A percentile compares a stretch with the other conserved stretches of the same genome.
phyloP scores from a whole-genome alignment of 1,140 invertebrate species.

The Aphidius ervi region DNA sequence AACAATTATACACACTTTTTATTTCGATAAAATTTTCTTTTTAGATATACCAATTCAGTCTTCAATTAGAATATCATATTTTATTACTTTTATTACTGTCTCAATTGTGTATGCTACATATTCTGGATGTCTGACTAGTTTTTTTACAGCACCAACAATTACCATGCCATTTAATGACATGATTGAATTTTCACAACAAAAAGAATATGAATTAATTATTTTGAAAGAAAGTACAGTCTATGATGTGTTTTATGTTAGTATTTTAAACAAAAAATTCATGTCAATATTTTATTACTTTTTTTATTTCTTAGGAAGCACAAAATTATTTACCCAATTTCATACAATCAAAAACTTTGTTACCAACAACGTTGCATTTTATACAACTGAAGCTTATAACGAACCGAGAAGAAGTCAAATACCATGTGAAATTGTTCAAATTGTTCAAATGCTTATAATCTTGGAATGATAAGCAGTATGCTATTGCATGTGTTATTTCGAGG shows the following conservation, averaged over 20 bases:
- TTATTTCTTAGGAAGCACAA: neutral
- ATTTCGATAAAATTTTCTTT: too few relatives aligned
- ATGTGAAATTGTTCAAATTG: slow-evolving; percentile 21
- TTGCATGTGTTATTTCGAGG: neutral
- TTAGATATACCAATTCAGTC: slow-evolving; percentile 28
- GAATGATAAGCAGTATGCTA: slow-evolving; percentile 16
- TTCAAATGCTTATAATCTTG: slow-evolving; percentile 15
- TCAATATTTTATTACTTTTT: too few relatives aligned
- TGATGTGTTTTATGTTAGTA: slow-evolving; percentile 14
- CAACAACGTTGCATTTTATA: slow-evolving; percentile 21
- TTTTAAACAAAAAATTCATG: too few relatives aligned
- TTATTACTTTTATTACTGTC: slow-evolving; percentile 21
- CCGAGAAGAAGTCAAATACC: slow-evolving; percentile 13
- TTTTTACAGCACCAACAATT: slow-evolving; percentile 18
- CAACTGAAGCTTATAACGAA: slow-evolving; percentile 17
- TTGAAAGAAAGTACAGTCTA: slow-evolving; percentile 19
- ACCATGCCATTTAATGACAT: slow-evolving; percentile 26
- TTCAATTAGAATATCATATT: slow-evolving; percentile 30
- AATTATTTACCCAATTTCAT: neutral
- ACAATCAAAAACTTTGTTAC: neutral
- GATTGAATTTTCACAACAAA: slow-evolving; percentile 26
- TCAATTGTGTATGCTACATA: slow-evolving; percentile 27
- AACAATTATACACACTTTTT: too few relatives aligned
- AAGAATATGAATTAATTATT: slow-evolving; percentile 24
- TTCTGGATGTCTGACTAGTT: slow-evolving; percentile 28